A percentile compares a stretch with the other conserved stretches of the same genome.
Evolutionary conservation across 2,797 vertebrate species (phyloP).

Genomic region (Semaprochilodus insignis): DNA sequence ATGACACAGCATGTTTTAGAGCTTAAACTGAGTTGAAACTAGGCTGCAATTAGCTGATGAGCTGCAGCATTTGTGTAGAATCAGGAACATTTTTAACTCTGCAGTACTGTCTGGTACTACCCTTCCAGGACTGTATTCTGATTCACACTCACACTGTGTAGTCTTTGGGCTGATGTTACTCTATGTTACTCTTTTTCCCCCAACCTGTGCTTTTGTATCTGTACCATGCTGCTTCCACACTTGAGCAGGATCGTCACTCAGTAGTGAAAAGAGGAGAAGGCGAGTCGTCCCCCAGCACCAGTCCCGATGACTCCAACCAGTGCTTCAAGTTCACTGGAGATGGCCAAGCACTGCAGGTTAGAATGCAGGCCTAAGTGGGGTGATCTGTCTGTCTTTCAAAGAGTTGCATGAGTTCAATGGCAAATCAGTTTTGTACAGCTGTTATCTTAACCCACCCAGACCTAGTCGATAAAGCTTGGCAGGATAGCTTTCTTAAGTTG

Average conservation of each 20-base stretch:
- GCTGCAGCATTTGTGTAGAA: neutral
- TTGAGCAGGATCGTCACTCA: constrained; percentile 84
- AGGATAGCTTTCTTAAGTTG: too few relatives aligned
- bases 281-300: constrained; percentile 82
- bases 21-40: neutral
- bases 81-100: neutral
- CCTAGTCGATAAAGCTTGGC: too few relatives aligned
- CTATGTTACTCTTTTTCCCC: neutral
- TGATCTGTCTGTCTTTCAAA: neutral
- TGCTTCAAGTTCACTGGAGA: constrained; percentile 86
- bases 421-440: too few relatives aligned
- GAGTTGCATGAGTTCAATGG: too few relatives aligned
- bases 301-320: constrained; percentile 81
- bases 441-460: too few relatives aligned
- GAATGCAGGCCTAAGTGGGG: neutral
- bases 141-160: neutral
- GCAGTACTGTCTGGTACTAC: neutral
- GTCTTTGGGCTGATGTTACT: neutral
- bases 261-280: constrained; percentile 81
- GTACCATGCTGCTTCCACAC: neutral
- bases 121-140: neutral
- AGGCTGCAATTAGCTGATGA: neutral
- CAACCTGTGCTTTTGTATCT: constrained; percentile 7
- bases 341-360: constrained; percentile 86
- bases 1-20: neutral